A percentile compares a stretch with the other conserved stretches of the same genome.
Conservation (phyloP, 2,113 vertebrate genomes). For the Pontoporia blainvillei region DNA sequence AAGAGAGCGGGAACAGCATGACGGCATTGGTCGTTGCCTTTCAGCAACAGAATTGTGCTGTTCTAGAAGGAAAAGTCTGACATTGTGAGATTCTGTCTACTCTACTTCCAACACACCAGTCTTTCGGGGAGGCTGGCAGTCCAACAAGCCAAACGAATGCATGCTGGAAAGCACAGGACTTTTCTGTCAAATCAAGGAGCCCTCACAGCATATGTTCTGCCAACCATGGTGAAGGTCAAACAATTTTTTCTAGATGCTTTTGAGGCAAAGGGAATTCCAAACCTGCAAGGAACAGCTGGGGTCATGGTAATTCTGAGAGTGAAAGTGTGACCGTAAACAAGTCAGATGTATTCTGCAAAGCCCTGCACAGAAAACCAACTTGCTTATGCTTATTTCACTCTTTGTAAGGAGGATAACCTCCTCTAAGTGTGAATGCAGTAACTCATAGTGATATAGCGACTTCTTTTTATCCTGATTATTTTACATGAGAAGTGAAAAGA, state of each 20-base stretch:
- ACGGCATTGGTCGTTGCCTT: background rate
- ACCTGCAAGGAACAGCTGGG: background rate
- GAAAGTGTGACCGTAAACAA: background rate
- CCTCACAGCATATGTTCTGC: background rate
- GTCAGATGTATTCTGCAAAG: background rate
- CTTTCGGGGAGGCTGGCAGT: background rate
- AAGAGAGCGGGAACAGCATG: background rate
- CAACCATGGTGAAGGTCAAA: background rate
- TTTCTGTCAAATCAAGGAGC: background rate
- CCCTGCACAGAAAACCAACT: background rate
- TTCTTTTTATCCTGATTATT: background rate
- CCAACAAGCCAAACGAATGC: background rate
- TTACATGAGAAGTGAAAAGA: background rate
- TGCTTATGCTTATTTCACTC: background rate
- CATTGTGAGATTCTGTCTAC: background rate
- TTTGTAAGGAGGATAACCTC: background rate
- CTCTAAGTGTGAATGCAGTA: background rate
- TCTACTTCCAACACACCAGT: background rate
- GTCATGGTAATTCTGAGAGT: background rate
- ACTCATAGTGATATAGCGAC: background rate
- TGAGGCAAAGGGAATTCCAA: slow-evolving; percentile 1
- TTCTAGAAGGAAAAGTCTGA: background rate
- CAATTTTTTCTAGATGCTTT: background rate
- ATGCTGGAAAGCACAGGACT: background rate
- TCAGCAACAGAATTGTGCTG: background rate